Evolutionary conservation across 2,888 invertebrate genomes (phyloP), one percentile per base, ranked within the genome.

Genomic region (Apeira syringaria): DNA sequence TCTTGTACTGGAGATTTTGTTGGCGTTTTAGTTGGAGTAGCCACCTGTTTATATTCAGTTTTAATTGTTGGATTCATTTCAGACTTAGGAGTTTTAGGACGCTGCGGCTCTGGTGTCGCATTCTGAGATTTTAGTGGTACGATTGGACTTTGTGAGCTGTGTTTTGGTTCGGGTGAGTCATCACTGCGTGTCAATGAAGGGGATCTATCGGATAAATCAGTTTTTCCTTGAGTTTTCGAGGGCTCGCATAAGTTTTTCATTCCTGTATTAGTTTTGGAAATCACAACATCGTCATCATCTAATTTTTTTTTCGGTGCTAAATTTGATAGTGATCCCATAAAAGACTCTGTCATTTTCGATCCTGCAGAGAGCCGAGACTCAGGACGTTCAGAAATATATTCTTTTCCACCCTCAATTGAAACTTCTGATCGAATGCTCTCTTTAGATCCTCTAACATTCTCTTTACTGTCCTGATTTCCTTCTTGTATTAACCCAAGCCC

Each of bases 341-440:
- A 80, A 3, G 90, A 90, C 55, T 90, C 90, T 11, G 87, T 78
- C 89, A 90, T 90, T 74, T 83, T 89, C 6, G 87, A 81, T 9
- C 79, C 85, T 15, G 83, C 86, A 20, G 83, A 72, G 8, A 90
- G 53, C n/a, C 89, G 77, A 11, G 90, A 90, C 57, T 89, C 90
- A 5, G 90, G 81, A 10, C 90, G 79, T 1, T 89, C 86, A 10
- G 64, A 47, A 22, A 68, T 47, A 37, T 20, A 20, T 20, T 85
- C 80, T 61, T 66, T 76, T 9, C 65, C 72, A 11, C 67, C 72
- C 28, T 83, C 84, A 32, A 71, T 71, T 11, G 78, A 74, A 17
- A 64, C 56, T 50, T 84, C 89, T n/a, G 85, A 80, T 51, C 69
- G 65, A 9, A 90, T 55, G 35, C 80, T 89, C 47, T 90, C 90